Conservation (phyloP, 2,113 vertebrate genomes). For the Chaenogobius annularis region DNA sequence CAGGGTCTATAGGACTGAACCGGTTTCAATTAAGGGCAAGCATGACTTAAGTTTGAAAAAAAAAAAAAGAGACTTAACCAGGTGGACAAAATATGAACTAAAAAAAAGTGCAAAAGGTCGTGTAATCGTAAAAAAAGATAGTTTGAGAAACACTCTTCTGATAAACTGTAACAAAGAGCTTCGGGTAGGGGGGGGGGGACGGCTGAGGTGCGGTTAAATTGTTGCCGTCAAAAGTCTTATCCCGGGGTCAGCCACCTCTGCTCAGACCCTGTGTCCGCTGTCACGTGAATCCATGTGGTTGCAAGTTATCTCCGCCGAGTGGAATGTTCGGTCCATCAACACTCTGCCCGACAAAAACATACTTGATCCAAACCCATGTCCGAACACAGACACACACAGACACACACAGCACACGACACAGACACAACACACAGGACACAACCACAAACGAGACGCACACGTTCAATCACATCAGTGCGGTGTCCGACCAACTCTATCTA, state of each 20-base stretch:
- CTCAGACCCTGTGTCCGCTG: conserved; percentile 49
- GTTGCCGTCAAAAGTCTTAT: conserved; percentile 57
- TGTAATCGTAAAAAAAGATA: not conserved
- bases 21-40: no score
- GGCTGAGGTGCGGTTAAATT: conserved; percentile 51
- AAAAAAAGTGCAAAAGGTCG: no score
- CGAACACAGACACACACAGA: not conserved
- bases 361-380: no score
- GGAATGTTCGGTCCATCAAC: conserved; percentile 47
- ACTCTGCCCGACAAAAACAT: conserved; percentile 35
- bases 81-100: not conserved
- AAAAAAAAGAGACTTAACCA: not conserved
- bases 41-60: no score
- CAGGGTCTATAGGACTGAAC: no score
- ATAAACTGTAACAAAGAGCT: conserved; percentile 42
- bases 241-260: conserved; percentile 64
- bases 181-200: conserved; percentile 5
- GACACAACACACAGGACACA: conserved; percentile 6
- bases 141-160: conserved; percentile 12
- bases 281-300: conserved; percentile 52
- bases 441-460: no score
- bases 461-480: conserved; percentile 45
- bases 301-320: conserved; percentile 59
- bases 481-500: conserved; percentile 37
- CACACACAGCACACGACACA: conserved; percentile 4